Conservation (phyloP, 2,797 vertebrate species). For the Sylvilagus floridanus region DNA sequence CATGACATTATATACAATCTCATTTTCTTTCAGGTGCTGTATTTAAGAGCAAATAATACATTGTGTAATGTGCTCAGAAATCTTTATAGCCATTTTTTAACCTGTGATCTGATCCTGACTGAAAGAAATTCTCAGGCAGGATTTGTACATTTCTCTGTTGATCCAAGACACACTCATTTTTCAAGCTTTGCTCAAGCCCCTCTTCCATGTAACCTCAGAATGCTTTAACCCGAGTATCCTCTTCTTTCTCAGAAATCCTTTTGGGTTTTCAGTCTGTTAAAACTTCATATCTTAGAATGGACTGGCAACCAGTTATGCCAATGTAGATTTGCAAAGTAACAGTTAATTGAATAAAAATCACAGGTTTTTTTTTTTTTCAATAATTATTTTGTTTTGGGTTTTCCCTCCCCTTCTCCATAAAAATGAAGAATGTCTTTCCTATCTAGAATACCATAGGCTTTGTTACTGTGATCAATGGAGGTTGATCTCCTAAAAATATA, state of each 20-base stretch:
- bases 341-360: neutral
- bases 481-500: neutral
- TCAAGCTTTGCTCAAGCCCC: neutral
- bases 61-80: neutral
- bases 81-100: neutral
- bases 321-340: neutral
- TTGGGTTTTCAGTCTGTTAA: neutral
- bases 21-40: constrained; percentile 1
- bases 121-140: neutral
- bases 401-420: rapidly evolving
- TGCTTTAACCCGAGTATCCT: neutral
- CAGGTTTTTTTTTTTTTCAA: neutral
- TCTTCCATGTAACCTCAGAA: neutral
- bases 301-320: neutral
- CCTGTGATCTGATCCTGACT: neutral
- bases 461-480: neutral
- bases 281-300: neutral
- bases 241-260: neutral
- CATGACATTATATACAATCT: neutral
- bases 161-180: neutral
- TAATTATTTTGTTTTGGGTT: neutral
- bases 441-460: neutral
- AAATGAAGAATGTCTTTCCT: neutral
- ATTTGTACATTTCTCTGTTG: neutral
- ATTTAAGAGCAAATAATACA: constrained; percentile 16